phyloP scores from a whole-genome alignment of 2,888 invertebrate genomes.

The Colletes collaris region DNA sequence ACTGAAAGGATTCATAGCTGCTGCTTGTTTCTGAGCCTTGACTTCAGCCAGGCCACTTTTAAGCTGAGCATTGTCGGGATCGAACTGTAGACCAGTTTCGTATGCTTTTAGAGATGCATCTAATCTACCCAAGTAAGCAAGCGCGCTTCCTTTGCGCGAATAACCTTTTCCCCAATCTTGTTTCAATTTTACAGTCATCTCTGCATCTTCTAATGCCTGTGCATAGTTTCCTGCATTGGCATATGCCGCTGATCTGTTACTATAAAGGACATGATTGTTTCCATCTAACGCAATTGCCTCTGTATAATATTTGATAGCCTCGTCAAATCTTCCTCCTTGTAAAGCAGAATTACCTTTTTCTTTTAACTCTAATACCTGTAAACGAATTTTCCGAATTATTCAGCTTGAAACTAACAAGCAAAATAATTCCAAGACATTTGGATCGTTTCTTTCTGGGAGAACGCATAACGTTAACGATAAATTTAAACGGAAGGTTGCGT shows the following conservation, averaged over 20 bases:
- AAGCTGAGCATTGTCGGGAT: slow-evolving; percentile 89
- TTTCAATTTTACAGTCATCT: slow-evolving; percentile 91
- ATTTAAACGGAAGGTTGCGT: no score
- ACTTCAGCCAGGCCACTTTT: slow-evolving; percentile 88
- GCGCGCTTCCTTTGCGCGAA: slow-evolving; percentile 94
- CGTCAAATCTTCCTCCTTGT: slow-evolving; percentile 89
- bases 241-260: slow-evolving; percentile 96
- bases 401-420: not conserved
- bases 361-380: slow-evolving; percentile 92
- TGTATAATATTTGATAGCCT: slow-evolving; percentile 91
- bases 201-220: slow-evolving; percentile 92
- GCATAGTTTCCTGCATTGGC: slow-evolving; percentile 91
- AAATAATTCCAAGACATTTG: no score
- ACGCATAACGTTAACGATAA: not conserved
- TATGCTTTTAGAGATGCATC: slow-evolving; percentile 92
- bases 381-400: slow-evolving; percentile 50
- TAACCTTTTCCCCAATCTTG: slow-evolving; percentile 95
- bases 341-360: slow-evolving; percentile 94
- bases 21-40: slow-evolving; percentile 76
- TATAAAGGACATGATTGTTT: slow-evolving; percentile 94
- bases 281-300: slow-evolving; percentile 92
- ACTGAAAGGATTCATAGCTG: slow-evolving; percentile 84
- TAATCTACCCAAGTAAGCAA: slow-evolving; percentile 89
- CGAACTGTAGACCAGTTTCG: slow-evolving; percentile 88
- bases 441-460: not conserved